Evolutionary conservation across 2,888 invertebrate genomes (phyloP).

Genomic region (Galerucella pusilla): DNA sequence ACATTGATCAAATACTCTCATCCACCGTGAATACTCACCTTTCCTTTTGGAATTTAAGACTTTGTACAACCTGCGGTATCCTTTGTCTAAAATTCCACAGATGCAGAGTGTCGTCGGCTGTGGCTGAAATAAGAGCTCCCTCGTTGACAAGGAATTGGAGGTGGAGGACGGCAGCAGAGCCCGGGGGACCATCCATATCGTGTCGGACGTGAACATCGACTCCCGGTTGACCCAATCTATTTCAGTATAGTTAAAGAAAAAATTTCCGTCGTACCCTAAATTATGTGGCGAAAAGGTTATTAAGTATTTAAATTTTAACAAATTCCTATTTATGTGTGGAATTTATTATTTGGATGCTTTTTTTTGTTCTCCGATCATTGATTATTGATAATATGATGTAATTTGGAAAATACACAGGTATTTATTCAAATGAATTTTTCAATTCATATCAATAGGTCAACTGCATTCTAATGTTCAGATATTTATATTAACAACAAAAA

Average conservation of each 20-base stretch:
- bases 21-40: conserved; percentile 71
- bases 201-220: conserved; percentile 96
- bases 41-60: conserved; percentile 97
- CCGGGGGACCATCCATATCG: conserved; percentile 69
- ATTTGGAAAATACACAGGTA: too few relatives aligned
- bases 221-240: conserved; percentile 94
- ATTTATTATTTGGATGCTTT: too few relatives aligned
- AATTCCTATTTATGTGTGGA: too few relatives aligned
- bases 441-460: too few relatives aligned
- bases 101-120: conserved; percentile 95
- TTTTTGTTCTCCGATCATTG: too few relatives aligned
- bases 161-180: conserved; percentile 84
- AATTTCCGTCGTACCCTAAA: too few relatives aligned
- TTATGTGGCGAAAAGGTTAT: too few relatives aligned
- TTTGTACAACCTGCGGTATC: conserved; percentile 93
- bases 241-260: conserved; percentile 59
- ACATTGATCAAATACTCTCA: not conserved
- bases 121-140: conserved; percentile 94
- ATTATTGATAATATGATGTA: too few relatives aligned
- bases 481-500: too few relatives aligned
- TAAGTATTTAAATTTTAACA: too few relatives aligned
- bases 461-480: too few relatives aligned
- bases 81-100: conserved; percentile 98
- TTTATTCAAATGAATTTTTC: too few relatives aligned
- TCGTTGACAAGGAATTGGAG: conserved; percentile 97